Conservation (phyloP, 64 coral and sea anemone genomes). For the Porites lutea region DNA sequence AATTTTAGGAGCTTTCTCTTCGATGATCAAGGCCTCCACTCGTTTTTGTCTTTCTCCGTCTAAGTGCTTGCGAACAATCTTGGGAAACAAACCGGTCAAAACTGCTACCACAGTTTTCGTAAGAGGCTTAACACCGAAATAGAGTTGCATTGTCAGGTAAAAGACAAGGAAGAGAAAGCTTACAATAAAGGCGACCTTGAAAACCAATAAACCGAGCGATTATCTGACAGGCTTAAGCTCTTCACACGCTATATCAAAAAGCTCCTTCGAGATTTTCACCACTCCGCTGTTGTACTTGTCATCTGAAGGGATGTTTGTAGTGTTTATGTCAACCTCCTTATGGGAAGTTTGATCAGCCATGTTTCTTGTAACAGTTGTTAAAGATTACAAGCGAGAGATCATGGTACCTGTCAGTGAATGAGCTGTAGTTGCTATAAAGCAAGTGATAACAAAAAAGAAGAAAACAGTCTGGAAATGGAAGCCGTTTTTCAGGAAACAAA, state of each 20-base stretch:
- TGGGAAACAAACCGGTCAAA: not conserved
- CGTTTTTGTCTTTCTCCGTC: not conserved
- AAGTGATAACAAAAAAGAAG: constrained; percentile 10
- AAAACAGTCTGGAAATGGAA: not conserved
- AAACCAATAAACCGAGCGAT: not conserved
- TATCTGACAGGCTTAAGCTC: not conserved
- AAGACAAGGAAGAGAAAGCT: not conserved
- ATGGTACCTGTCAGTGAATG: constrained; percentile 12
- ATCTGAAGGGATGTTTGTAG: not conserved
- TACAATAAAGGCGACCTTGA: not conserved
- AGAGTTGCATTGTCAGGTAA: not conserved
- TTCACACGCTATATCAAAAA: not conserved
- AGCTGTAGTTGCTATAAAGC: not conserved
- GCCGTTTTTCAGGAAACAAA: not conserved
- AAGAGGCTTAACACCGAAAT: not conserved
- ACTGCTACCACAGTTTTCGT: not conserved
- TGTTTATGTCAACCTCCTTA: not conserved
- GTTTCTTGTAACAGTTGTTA: not conserved
- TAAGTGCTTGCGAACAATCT: not conserved
- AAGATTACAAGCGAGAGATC: not conserved
- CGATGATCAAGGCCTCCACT: not conserved
- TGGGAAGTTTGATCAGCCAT: no score
- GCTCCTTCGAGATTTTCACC: not conserved
- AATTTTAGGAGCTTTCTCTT: not conserved
- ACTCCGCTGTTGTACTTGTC: not conserved